Evolutionary conservation across 2,797 vertebrate genomes (phyloP), one percentile per base, ranked within the genome.

Genomic region (Manis javanica): DNA sequence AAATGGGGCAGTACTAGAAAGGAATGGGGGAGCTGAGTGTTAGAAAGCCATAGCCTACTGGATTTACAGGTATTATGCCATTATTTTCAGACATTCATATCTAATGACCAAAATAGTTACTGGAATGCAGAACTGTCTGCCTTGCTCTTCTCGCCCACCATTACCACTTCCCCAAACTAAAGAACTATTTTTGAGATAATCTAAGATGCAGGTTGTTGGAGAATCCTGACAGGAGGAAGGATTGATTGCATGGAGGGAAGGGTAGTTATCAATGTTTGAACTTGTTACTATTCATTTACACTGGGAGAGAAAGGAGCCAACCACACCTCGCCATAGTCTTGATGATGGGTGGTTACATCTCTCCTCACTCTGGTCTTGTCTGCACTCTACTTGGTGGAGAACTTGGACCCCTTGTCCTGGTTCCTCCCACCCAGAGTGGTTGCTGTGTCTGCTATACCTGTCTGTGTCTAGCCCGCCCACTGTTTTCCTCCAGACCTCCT

Each of bases 211-310:
- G 74, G 9, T 63, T 79, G 68, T 75, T 69, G 71, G 72, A 82
- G 11, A 16, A 46, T 87, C 10, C 83, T 74, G 42, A 61, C 1
- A 29, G 92, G 78, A 92, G 77, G 82, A 71, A 75, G 57, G 37
- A 55, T 71, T 69, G 37, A 55, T 71, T 69, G 78, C 66, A 34
- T 3, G 34, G 31, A 61, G 34, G 78, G 42, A 85, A 77, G 46
- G n/a, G 23, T 37, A 74, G 29, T 16, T 46, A 29, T 3, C 63
- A 63, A 26, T 69, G 21, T 89, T 72, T 42, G 64, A 75, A 75
- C 13, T 53, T 66, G 57, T 93, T 82, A 55, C 51, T 39, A 37
- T 78, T 94, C 85, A 90, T 78, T 94, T 88, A 90, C 34, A n/a
- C 79, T n/a, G 19, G 34, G 31, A 57, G 53, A 77, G 51, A 64